Percentiles rank a stretch among this genome's conserved stretches.
Conservation (phyloP, 1,140 invertebrate genomes). For the Trichonephila clavata region DNA sequence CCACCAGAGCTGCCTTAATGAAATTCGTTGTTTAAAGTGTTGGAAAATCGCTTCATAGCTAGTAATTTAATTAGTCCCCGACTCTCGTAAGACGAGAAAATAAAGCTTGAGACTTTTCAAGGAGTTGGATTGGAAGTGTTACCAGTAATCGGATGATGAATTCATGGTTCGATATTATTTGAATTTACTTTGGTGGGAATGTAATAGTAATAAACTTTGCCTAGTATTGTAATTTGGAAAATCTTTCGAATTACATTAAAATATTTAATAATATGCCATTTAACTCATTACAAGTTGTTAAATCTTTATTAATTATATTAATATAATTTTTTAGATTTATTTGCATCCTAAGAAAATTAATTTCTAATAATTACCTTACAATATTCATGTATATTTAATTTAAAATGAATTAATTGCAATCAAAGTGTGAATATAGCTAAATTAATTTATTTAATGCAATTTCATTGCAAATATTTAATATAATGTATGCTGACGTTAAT, state of each 20-base stretch:
- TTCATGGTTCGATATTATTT: neutral
- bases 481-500: too few relatives aligned
- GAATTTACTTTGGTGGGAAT: neutral
- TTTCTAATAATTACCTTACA: neutral
- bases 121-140: neutral
- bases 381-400: neutral
- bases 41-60: constrained; percentile 39
- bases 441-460: too few relatives aligned
- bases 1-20: constrained; percentile 32
- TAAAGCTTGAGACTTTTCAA: neutral
- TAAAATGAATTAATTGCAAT: neutral
- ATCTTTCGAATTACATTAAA: too few relatives aligned
- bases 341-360: neutral
- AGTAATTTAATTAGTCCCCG: constrained; percentile 46
- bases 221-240: too few relatives aligned
- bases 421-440: neutral
- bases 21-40: constrained; percentile 50
- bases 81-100: constrained; percentile 24
- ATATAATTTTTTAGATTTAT: neutral
- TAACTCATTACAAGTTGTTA: too few relatives aligned
- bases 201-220: too few relatives aligned
- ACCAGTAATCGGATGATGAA: neutral
- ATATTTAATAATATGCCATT: too few relatives aligned
- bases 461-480: too few relatives aligned
- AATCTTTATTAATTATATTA: too few relatives aligned